A percentile compares a stretch with the other conserved stretches of the same genome.
Conservation (phyloP, 2,888 invertebrate genomes). For the Neuroscelio doddi region DNA sequence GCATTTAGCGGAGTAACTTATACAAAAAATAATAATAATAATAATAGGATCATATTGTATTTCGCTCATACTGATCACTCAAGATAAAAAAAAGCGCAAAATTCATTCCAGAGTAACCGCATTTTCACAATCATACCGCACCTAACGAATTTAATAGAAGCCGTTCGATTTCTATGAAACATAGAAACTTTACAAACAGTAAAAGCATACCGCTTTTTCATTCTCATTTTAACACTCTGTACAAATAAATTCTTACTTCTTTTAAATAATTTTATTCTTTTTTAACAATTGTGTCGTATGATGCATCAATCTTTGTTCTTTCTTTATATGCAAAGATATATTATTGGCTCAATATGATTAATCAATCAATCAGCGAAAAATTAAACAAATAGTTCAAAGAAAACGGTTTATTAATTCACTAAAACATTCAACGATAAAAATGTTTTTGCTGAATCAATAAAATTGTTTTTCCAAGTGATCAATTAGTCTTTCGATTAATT, state of each 20-base stretch:
- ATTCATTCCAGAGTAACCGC: no score
- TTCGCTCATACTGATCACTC: slow-evolving; percentile 23
- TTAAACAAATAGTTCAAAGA: neutral
- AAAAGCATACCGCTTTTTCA: neutral
- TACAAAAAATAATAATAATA: slow-evolving; percentile 14
- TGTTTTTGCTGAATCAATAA: no score
- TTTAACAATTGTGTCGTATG: neutral
- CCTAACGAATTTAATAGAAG: neutral
- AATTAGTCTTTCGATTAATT: neutral
- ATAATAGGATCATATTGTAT: slow-evolving; percentile 34
- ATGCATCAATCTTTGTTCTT: no score
- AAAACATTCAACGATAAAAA: no score
- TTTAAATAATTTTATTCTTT: neutral
- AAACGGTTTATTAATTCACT: no score
- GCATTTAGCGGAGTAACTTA: slow-evolving; percentile 11
- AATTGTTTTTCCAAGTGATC: no score
- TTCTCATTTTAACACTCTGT: neutral
- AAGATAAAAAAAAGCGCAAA: slow-evolving; percentile 6
- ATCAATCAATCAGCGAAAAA: neutral
- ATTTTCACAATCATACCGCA: neutral
- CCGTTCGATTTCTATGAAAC: neutral
- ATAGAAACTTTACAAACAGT: slow-evolving; percentile 4
- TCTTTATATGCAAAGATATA: no score
- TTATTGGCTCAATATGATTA: neutral
- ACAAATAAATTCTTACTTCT: no score